phyloP scores from a whole-genome alignment of 2,888 invertebrate genomes.

The Volucella zonaria region DNA sequence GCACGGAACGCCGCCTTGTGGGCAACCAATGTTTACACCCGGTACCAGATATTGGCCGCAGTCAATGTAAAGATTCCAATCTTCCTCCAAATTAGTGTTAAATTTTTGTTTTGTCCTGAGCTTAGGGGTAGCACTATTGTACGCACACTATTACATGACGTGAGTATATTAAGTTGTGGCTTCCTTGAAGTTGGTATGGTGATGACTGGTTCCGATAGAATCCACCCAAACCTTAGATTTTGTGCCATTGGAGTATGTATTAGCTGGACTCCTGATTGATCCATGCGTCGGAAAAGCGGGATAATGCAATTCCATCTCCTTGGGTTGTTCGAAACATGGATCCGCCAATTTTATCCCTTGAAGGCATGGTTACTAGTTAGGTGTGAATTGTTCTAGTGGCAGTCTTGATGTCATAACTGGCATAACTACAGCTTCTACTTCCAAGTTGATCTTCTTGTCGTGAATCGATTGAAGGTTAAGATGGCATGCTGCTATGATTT shows the following conservation, averaged over 20 bases:
- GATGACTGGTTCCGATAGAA: conserved; percentile 18
- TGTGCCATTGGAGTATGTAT: conserved; percentile 36
- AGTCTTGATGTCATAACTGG: neutral
- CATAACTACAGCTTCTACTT: conserved; percentile 3
- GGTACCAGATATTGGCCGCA: no score
- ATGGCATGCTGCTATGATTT: neutral
- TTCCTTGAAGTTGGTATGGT: conserved; percentile 2
- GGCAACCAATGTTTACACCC: no score
- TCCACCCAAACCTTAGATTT: conserved; percentile 25
- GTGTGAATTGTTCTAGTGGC: conserved; percentile 12
- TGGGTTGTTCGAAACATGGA: conserved; percentile 26
- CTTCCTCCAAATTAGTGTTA: no score
- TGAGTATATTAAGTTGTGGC: neutral
- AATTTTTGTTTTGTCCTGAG: no score
- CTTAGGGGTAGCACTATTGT: no score
- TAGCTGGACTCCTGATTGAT: conserved; percentile 2
- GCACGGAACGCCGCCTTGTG: no score
- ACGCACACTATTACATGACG: conserved; percentile 83
- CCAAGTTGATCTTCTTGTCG: neutral
- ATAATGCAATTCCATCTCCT: conserved; percentile 25
- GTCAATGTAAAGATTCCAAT: no score
- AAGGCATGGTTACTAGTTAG: neutral
- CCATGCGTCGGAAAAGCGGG: conserved; percentile 14
- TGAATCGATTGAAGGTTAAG: neutral
- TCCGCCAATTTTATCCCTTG: conserved; percentile 11